phyloP scores from a whole-genome alignment of 53 echinoderm and acorn worm species.

The Stichopus horrens region DNA sequence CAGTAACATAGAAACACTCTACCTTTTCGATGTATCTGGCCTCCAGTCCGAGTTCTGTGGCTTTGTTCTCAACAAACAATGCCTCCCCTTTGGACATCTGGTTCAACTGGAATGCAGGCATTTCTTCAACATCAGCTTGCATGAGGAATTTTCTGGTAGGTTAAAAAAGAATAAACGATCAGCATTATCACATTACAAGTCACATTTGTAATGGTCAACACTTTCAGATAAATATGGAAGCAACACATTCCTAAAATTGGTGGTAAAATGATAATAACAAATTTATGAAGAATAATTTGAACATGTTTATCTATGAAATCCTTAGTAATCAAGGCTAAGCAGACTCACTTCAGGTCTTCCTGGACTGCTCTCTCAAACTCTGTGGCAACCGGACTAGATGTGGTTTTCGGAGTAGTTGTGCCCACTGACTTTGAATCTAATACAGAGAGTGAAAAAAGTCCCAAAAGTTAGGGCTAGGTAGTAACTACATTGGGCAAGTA shows the following conservation, averaged over 20 bases:
- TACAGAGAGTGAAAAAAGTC: not conserved
- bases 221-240: too few relatives aligned
- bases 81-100: conserved; percentile 36
- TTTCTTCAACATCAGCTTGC: conserved; percentile 14
- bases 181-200: not conserved
- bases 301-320: too few relatives aligned
- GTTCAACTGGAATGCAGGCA: conserved; percentile 39
- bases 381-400: not conserved
- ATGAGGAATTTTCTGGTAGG: not conserved
- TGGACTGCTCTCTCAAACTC: conserved; percentile 29
- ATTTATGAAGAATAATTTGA: too few relatives aligned
- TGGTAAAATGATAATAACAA: too few relatives aligned
- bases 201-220: too few relatives aligned
- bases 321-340: not conserved
- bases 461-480: not conserved
- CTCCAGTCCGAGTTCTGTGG: conserved; percentile 35
- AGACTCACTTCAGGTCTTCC: conserved; percentile 11
- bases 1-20: not conserved
- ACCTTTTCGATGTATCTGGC: conserved; percentile 45
- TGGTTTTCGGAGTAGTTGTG: not conserved
- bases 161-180: not conserved
- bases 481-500: too few relatives aligned
- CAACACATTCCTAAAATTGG: too few relatives aligned
- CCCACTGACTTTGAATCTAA: conserved; percentile 1
- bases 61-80: conserved; percentile 33